Evolutionary conservation across 2,888 invertebrate genomes (phyloP).

Genomic region (Cotesia congregata): DNA sequence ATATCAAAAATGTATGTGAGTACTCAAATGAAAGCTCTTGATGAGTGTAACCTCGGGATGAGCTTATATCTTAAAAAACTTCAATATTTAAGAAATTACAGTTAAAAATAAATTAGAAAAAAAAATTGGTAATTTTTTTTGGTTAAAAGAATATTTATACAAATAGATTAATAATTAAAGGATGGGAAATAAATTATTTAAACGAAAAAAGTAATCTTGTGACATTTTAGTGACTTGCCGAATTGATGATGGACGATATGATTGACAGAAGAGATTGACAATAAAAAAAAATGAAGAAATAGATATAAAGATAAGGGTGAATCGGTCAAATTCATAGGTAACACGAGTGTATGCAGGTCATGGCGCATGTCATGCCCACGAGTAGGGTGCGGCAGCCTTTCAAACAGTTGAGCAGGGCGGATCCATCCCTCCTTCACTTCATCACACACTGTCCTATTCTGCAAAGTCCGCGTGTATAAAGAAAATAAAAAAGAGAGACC

Average conservation of each 20-base stretch:
- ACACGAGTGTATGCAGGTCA: slow-evolving; percentile 58
- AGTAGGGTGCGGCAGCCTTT: slow-evolving; percentile 62
- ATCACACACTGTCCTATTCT: slow-evolving; percentile 14
- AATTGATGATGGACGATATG: not conserved
- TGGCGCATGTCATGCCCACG: slow-evolving; percentile 63
- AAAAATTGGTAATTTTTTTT: too few relatives aligned
- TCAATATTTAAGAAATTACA: too few relatives aligned
- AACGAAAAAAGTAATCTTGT: not conserved
- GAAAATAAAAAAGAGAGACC: not conserved
- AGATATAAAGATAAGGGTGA: not conserved
- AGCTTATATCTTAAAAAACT: too few relatives aligned
- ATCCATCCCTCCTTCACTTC: slow-evolving; percentile 48
- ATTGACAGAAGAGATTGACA: not conserved
- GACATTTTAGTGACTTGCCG: not conserved
- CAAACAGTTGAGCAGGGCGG: slow-evolving; percentile 50
- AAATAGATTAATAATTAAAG: not conserved
- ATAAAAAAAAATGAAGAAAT: slow-evolving; percentile 7
- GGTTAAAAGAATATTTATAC: too few relatives aligned
- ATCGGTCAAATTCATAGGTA: not conserved
- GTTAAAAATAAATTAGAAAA: too few relatives aligned
- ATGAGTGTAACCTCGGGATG: too few relatives aligned
- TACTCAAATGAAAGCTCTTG: too few relatives aligned
- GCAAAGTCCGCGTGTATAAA: not conserved
- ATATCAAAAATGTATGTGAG: too few relatives aligned
- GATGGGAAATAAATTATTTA: not conserved